Base-by-base conservation (phyloP, 2,797 vertebrate species). In the Rhadinocentrus ornatus region DNA sequence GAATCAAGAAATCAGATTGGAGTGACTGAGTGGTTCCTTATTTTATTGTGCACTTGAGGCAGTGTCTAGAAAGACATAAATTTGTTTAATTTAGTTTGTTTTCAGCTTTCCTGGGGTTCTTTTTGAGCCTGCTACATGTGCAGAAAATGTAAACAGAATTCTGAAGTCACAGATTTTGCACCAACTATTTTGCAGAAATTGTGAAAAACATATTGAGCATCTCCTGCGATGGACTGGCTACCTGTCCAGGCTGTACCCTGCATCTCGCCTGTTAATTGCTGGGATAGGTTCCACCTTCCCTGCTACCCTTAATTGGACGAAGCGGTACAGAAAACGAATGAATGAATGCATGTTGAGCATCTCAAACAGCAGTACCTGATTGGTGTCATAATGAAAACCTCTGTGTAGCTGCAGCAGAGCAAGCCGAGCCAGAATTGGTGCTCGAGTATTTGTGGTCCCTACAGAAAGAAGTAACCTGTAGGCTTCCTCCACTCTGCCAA, bases 401-500 rank as follows among this genome's bases (percentile, higher is more conserved):
- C 95, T 95, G 58, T 95, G 95, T 44, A 99, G 80, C 79, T 99
- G 97, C 78, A 99, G 93, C 76, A 98, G 90, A 0, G 95, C 94
- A 0, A 99, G 94, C 34, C 97, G 94, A 24, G 91, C 95, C 62
- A 99, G 92, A 52, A 97, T 75, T 0, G 97, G 91, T 12, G 96
- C 91, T 0, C 93, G 93, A 20, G 94, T 93, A 62, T 93, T 88
- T 32, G 84, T 88, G 31, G 95, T 90, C 12, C 95, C 92, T 0
- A 93, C 84, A 46, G 93, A 91, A 8, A 95, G 88, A n/a, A 99
- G 93, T 16, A 95, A 74, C 77, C 94, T 92, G 81, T 97, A 96
- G 62, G 97, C 95, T 16, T 97, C 97, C 3, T 97, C 96, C 61
- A 92, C 89, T 6, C 91, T 90, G 15, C 93, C 95, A 69, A 96